Percentiles rank a stretch among this genome's conserved stretches.
Evolutionary conservation across 2,797 vertebrate species (phyloP).

Genomic region (Galagoides demidoff): DNA sequence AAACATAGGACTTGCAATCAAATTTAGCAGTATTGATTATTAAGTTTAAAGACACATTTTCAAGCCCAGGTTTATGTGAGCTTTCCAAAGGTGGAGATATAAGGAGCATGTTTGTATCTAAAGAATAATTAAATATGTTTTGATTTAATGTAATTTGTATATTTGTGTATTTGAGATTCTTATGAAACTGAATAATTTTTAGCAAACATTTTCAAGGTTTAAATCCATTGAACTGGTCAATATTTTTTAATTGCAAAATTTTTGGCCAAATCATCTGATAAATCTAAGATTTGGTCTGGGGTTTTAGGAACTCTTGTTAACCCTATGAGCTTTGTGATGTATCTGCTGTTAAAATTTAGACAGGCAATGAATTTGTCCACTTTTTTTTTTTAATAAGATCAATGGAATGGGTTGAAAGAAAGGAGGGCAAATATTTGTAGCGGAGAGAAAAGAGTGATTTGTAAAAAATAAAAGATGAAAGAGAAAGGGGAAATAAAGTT

Average conservation of each 20-base stretch:
- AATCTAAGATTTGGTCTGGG: not conserved
- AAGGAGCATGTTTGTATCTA: not conserved
- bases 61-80: not conserved
- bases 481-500: not conserved
- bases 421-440: not conserved
- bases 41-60: conserved; percentile 65
- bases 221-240: not conserved
- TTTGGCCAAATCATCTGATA: not conserved
- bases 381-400: not conserved
- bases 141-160: not conserved
- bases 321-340: not conserved
- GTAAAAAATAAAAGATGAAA: not conserved
- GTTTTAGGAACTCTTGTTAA: not conserved
- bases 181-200: conserved; percentile 46
- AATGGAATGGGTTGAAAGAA: not conserved
- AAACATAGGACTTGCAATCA: conserved; percentile 68
- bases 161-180: not conserved
- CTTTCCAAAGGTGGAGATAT: not conserved
- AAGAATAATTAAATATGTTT: not conserved
- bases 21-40: conserved; percentile 66
- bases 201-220: conserved; percentile 27
- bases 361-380: not conserved
- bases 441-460: not conserved
- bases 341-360: not conserved
- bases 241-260: not conserved